These are phyloP conservation scores for Leptinotarsa juncta DNA, from an alignment of 2,888 invertebrate genomes.

Conservation along the genomic window DNA sequence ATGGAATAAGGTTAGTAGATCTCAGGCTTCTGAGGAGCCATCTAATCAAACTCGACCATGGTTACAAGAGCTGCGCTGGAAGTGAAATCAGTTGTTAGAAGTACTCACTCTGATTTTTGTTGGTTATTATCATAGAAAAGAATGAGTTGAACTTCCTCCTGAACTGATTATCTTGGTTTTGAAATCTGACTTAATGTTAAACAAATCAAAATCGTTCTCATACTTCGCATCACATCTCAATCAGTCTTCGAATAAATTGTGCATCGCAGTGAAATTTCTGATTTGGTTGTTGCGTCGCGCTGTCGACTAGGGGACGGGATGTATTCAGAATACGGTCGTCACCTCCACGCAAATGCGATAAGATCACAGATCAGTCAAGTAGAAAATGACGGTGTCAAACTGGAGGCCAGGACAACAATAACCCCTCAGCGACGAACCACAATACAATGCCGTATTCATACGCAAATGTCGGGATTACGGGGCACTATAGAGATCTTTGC, in stretches of 20 bases:
- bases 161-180: too few relatives aligned
- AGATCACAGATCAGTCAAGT: constrained; percentile 65
- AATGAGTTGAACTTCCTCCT: neutral
- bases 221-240: constrained; percentile 21
- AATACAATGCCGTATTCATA: constrained; percentile 61
- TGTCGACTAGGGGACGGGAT: constrained; percentile 41
- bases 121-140: neutral
- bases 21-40: too few relatives aligned
- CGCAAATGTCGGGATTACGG: constrained; percentile 64
- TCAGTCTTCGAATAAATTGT: constrained; percentile 26
- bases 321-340: constrained; percentile 55
- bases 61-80: too few relatives aligned
- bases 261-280: constrained; percentile 43
- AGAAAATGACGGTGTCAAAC: constrained; percentile 67
- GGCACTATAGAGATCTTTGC: constrained; percentile 39
- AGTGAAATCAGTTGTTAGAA: too few relatives aligned
- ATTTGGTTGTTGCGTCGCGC: constrained; percentile 47
- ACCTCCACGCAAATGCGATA: constrained; percentile 59
- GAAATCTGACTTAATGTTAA: too few relatives aligned
- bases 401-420: constrained; percentile 62
- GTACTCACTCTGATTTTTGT: too few relatives aligned
- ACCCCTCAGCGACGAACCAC: constrained; percentile 56
- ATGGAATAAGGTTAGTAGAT: too few relatives aligned
- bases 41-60: too few relatives aligned
- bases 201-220: neutral